phyloP scores from a whole-genome alignment of 1,140 invertebrate genomes.

The Leptopilina boulardi region DNA sequence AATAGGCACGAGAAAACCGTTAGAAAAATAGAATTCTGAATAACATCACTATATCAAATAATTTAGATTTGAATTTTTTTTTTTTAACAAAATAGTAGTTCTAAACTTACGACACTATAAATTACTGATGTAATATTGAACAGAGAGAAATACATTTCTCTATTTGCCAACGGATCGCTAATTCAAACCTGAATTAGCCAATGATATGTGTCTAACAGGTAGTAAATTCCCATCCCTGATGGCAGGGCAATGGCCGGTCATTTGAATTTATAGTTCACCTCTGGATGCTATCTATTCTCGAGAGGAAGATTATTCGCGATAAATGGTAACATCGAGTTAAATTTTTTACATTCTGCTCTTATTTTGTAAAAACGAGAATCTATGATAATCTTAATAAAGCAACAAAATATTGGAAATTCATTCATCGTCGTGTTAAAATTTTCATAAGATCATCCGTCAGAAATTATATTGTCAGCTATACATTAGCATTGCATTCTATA shows the following conservation, averaged over 20 bases:
- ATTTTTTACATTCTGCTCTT: not conserved
- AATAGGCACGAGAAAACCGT: no score
- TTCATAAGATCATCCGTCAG: no score
- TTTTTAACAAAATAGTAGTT: no score
- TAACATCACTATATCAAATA: no score
- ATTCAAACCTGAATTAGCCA: constrained; percentile 28
- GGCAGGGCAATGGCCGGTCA: constrained; percentile 28
- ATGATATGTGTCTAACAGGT: constrained; percentile 31
- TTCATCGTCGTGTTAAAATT: not conserved
- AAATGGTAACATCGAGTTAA: constrained; percentile 12
- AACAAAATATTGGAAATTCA: not conserved
- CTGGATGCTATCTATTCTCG: constrained; percentile 30
- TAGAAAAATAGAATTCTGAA: no score
- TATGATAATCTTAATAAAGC: not conserved
- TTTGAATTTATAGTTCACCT: constrained; percentile 30
- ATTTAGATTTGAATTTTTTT: no score
- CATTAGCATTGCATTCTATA: no score
- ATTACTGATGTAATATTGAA: constrained; percentile 6
- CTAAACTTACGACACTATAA: not conserved
- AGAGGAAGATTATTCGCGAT: constrained; percentile 5
- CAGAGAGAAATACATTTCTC: not conserved
- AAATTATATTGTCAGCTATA: not conserved
- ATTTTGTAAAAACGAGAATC: not conserved
- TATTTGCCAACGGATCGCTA: not conserved
- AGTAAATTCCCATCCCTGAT: constrained; percentile 30